Base-by-base conservation (phyloP, 1,140 invertebrate species). In the Triops longicaudatus region DNA sequence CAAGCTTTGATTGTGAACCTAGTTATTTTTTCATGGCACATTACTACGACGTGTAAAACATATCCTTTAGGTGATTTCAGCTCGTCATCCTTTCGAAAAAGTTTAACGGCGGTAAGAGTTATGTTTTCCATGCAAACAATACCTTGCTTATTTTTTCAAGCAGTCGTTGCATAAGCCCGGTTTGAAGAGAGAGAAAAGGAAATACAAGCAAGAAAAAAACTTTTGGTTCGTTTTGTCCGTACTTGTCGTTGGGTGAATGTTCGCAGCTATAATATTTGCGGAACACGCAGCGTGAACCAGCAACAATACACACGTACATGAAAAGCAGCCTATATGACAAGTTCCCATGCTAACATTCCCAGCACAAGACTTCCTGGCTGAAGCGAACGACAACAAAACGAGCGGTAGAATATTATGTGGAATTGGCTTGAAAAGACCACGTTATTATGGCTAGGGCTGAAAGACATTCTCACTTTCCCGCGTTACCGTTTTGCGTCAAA, bases 181-280 rank as follows among this genome's bases (percentile, higher is more conserved):
- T 6, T 2, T 22, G 22, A 63, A 17, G 17, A 17, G 22, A 22
- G 3, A 22, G 14, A 63, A 22, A 63, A 63, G 14, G 14, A 17
- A 4, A 63, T 22, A 12, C 50, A 63, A 63, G 31, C 7, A 37
- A 17, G 50, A 17, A 17, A n/a, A 63, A n/a, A 63, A 9, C 50
- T 63, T 63, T 63, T 63, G 7, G 44, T 22, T 63, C 31, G 31
- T 37, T n/a, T 17, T 63, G 9, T 17, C 50, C 50, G 17, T 63
- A 5, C 50, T 10, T 63, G 22, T 22, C 50, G 14, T 63, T 63
- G 14, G 22, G 9, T 6, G 7, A 63, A 63, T 17, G 50, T 63
- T 63, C 50, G n/a, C 31, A 37, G 31, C 50, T 63, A 63, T 63
- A 63, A 63, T 63, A 63, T 63, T 63, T 63, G 50, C 50, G 50